Percentiles rank a stretch among this genome's conserved stretches.
Evolutionary conservation across 2,113 vertebrate genomes (phyloP).

Genomic region (Sus scrofa): T2T-Sscrofa CM000812.6:165980001-165980500

Average conservation of each 20-base stretch:
- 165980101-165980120: conserved; percentile 28
- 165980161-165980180: background rate
- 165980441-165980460: background rate
- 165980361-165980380: background rate
- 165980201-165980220: background rate
- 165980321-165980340: background rate
- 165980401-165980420: background rate
- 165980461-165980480: background rate
- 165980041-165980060: background rate
- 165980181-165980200: background rate
- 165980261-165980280: background rate
- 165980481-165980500: background rate
- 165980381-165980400: background rate
- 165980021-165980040: conserved; percentile 7
- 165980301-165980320: background rate
- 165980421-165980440: background rate
- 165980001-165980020: background rate
- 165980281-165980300: background rate
- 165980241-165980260: background rate
- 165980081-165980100: conserved; percentile 13
- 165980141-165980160: background rate
- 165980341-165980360: background rate
- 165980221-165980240: background rate
- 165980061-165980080: background rate
- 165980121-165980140: conserved; percentile 38